Evolutionary conservation across 2,888 invertebrate genomes (phyloP).

Genomic region (Isotomurus palustris): DNA sequence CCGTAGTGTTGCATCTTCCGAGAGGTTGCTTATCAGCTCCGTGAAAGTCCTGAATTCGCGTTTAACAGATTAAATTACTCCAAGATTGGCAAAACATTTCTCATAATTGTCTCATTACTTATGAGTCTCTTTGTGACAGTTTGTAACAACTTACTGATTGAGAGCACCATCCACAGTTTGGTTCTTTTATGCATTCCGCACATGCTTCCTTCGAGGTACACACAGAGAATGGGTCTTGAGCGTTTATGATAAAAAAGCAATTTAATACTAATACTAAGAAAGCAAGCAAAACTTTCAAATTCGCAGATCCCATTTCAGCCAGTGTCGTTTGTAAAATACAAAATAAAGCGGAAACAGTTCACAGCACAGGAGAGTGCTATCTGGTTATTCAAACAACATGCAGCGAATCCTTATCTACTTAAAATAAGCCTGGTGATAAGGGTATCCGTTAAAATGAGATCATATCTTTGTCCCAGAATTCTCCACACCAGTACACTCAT

Average conservation of each 20-base stretch:
- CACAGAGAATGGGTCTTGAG: no score
- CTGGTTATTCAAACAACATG: no score
- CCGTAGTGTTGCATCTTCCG: slow-evolving; percentile 19
- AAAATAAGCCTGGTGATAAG: no score
- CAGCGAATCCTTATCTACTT: no score
- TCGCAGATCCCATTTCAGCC: background rate
- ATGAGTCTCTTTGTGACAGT: background rate
- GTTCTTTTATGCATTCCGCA: slow-evolving; percentile 21
- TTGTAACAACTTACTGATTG: slow-evolving; percentile 21
- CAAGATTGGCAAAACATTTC: background rate
- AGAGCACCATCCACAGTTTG: slow-evolving; percentile 29
- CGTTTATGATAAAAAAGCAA: no score
- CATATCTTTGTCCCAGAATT: no score
- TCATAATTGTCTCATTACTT: background rate
- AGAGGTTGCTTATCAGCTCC: slow-evolving; percentile 15
- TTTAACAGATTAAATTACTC: background rate
- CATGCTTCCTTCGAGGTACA: no score
- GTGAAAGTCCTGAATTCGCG: slow-evolving; percentile 15
- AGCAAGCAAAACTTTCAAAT: background rate
- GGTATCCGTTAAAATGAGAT: no score
- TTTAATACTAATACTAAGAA: background rate
- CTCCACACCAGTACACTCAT: no score
- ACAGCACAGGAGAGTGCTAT: no score
- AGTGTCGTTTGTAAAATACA: background rate
- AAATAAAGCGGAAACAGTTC: background rate